A percentile compares a stretch with the other conserved stretches of the same genome.
Evolutionary conservation across 1,140 invertebrate genomes (phyloP).

Genomic region (Liolophura sinensis): DNA sequence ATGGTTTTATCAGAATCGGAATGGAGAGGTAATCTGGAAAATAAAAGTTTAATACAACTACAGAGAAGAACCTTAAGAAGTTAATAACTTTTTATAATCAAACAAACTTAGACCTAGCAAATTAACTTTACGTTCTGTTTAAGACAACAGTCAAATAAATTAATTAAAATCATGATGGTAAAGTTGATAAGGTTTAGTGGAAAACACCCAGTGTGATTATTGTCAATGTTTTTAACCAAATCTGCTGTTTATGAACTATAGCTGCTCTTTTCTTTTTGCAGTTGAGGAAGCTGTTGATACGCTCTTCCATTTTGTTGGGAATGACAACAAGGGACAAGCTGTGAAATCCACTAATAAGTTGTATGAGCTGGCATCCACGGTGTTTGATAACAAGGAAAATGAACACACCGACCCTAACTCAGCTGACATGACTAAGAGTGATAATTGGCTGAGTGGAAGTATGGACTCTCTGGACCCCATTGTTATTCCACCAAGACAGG

Average conservation of each 20-base stretch:
- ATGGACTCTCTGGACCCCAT: no score
- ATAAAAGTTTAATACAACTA: not conserved
- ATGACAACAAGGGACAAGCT: not conserved
- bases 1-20: conserved; percentile 36
- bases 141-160: not conserved
- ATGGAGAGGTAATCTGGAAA: conserved; percentile 34
- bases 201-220: no score
- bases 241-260: not conserved
- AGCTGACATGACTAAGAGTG: no score
- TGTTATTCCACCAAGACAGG: no score
- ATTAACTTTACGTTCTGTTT: no score
- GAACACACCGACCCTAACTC: no score
- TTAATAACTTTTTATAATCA: not conserved
- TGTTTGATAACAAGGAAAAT: no score
- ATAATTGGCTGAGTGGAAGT: no score
- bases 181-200: not conserved
- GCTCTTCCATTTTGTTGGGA: conserved; percentile 21
- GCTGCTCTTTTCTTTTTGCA: conserved; percentile 19
- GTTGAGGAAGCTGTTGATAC: conserved; percentile 35
- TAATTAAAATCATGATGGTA: not conserved
- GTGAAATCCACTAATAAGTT: not conserved
- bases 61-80: not conserved
- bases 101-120: no score
- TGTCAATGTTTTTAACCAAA: no score
- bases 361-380: conserved; percentile 6